Conservation (phyloP, 2,113 vertebrate genomes). For the Lepus americanus region DNA sequence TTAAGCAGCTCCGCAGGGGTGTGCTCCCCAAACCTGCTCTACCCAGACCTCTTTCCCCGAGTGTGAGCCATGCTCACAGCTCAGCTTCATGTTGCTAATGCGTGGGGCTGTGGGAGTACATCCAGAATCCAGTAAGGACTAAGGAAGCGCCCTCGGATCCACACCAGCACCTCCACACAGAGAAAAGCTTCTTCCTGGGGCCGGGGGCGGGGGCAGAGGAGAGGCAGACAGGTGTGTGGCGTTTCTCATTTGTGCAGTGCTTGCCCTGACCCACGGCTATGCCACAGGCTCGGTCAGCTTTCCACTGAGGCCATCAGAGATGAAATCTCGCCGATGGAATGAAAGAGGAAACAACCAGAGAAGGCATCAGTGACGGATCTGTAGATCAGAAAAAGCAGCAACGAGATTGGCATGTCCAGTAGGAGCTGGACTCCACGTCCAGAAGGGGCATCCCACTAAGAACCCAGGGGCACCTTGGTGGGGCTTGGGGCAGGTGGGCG, state of each 20-base stretch:
- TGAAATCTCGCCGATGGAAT: conserved; percentile 16
- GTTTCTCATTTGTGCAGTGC: not conserved
- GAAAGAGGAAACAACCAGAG: not conserved
- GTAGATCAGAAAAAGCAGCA: not conserved
- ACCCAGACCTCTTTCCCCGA: conserved; percentile 18
- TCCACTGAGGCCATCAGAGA: conserved; percentile 32
- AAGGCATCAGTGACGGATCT: conserved; percentile 31
- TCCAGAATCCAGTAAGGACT: conserved; percentile 16
- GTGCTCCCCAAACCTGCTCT: not conserved
- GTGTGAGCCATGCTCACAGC: not conserved
- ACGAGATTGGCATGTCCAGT: no score
- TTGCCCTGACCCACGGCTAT: conserved; percentile 40
- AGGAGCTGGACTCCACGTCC: not conserved
- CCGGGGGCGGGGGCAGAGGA: not conserved
- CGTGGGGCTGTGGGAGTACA: conserved; percentile 63
- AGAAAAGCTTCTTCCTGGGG: not conserved
- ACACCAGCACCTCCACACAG: not conserved
- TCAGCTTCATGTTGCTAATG: conserved; percentile 75
- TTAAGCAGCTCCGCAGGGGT: conserved; percentile 67
- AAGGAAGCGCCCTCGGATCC: conserved; percentile 8
- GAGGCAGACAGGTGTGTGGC: not conserved
- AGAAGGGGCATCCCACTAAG: not conserved
- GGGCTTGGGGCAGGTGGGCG: not conserved
- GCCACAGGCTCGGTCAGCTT: conserved; percentile 19
- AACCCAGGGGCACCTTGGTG: not conserved